Conservation (phyloP, 2,888 invertebrate genomes). For the Abscondita cerata region DNA sequence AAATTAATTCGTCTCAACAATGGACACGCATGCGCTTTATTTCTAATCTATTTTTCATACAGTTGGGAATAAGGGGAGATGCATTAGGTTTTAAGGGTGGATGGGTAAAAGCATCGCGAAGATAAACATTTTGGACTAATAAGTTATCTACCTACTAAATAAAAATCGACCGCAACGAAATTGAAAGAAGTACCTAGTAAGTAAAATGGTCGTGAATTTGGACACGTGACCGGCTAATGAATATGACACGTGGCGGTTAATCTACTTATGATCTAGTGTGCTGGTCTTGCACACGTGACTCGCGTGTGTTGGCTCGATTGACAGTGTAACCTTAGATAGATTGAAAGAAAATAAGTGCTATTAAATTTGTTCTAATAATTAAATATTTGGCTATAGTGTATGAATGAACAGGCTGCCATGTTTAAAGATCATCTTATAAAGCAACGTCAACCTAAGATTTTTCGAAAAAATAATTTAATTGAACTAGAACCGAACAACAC, state of each 20-base stretch:
- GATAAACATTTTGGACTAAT: background rate
- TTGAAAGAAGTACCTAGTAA: constrained; percentile 6
- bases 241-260: constrained; percentile 39
- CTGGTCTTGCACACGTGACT: constrained; percentile 30
- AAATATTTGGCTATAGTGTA: too few species aligned
- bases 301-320: constrained; percentile 19
- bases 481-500: too few species aligned
- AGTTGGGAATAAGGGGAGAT: constrained; percentile 12
- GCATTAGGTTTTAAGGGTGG: background rate
- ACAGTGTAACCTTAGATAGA: constrained; percentile 30
- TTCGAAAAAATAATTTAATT: too few species aligned
- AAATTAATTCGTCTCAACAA: constrained; percentile 32
- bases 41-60: constrained; percentile 30
- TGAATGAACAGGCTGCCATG: too few species aligned
- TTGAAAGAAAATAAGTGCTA: constrained; percentile 1
- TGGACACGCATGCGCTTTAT: constrained; percentile 25
- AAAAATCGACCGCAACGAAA: constrained; percentile 15
- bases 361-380: constrained; percentile 5
- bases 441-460: too few species aligned
- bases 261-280: constrained; percentile 39
- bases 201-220: constrained; percentile 2
- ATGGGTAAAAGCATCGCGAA: too few species aligned
- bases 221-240: constrained; percentile 40
- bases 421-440: too few species aligned
- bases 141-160: constrained; percentile 1